These are phyloP conservation scores for Miniopterus natalensis DNA, from an alignment of 2,113 vertebrate genomes.

Conservation along the genomic window DNA sequence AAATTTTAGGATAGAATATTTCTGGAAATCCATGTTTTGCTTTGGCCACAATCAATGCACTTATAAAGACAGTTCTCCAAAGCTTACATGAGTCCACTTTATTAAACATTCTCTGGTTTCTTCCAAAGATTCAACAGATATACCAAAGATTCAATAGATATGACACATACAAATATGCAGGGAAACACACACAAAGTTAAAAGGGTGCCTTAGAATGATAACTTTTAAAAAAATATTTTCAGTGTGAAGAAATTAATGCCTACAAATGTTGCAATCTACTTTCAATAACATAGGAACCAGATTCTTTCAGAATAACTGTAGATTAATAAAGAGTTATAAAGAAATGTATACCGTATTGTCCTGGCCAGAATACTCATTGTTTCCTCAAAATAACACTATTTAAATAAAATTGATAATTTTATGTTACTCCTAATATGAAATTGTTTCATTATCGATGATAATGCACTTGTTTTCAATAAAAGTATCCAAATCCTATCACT, in stretches of 20 bases:
- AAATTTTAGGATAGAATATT: background rate
- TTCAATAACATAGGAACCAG: background rate
- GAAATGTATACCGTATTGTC: background rate
- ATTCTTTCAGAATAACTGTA: background rate
- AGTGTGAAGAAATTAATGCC: background rate
- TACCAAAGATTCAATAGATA: background rate
- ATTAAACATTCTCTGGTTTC: background rate
- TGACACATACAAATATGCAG: background rate
- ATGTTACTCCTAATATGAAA: background rate
- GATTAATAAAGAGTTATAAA: background rate
- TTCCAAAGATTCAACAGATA: background rate
- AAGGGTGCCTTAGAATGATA: background rate
- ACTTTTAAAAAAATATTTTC: background rate
- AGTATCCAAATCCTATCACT: background rate
- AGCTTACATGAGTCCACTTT: background rate
- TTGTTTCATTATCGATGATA: background rate
- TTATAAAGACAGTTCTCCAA: background rate
- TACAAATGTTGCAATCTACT: background rate
- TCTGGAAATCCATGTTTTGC: background rate
- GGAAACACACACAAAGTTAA: background rate
- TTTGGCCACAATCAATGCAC: background rate
- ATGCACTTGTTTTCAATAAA: background rate
- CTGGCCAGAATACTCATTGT: background rate
- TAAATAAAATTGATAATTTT: constrained; percentile 17
- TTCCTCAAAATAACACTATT: background rate